Percentiles rank a stretch among this genome's conserved stretches.
These are phyloP conservation scores for Frankliniella fusca DNA, from an alignment of 2,888 invertebrate genomes.

Conservation along the genomic window DNA sequence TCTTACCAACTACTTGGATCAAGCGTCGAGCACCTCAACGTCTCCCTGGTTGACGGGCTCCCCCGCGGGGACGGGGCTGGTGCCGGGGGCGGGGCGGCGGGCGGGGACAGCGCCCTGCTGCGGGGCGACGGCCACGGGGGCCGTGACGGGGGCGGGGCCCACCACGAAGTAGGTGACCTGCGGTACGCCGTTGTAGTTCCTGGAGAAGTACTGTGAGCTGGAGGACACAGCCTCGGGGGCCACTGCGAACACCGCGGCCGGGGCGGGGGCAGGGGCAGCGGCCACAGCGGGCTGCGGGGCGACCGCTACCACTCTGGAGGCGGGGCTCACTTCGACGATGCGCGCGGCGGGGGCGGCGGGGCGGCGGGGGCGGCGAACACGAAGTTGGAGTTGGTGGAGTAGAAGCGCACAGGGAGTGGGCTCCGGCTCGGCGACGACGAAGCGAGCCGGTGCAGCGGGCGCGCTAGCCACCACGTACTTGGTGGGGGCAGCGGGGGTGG, in stretches of 20 bases:
- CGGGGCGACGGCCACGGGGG: neutral
- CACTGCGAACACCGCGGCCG: constrained; percentile 1
- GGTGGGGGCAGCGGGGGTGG: neutral
- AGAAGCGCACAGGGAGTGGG: neutral
- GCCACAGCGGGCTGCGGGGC: neutral
- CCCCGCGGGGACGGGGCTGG: constrained; percentile 7
- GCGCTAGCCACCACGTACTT: neutral
- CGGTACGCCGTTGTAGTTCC: constrained; percentile 12
- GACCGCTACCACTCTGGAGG: neutral
- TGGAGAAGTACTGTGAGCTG: constrained; percentile 27
- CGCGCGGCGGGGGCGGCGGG: neutral
- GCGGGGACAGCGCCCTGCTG: neutral
- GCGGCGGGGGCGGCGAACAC: neutral
- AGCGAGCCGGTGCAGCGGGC: neutral
- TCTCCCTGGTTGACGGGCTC: constrained; percentile 17
- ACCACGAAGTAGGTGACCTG: constrained; percentile 10
- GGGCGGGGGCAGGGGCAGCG: neutral
- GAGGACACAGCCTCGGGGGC: constrained; percentile 17
- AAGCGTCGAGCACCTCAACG: constrained; percentile 12
- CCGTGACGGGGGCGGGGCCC: neutral
- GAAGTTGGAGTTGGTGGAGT: constrained; percentile 3
- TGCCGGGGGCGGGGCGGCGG: constrained; percentile 16
- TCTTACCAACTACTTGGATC: too few species aligned
- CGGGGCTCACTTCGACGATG: neutral
- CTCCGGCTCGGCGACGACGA: neutral